These are phyloP conservation scores for Spatulosminthurus flaviceps DNA, from an alignment of 2,888 invertebrate species.

Conservation along the genomic window DNA sequence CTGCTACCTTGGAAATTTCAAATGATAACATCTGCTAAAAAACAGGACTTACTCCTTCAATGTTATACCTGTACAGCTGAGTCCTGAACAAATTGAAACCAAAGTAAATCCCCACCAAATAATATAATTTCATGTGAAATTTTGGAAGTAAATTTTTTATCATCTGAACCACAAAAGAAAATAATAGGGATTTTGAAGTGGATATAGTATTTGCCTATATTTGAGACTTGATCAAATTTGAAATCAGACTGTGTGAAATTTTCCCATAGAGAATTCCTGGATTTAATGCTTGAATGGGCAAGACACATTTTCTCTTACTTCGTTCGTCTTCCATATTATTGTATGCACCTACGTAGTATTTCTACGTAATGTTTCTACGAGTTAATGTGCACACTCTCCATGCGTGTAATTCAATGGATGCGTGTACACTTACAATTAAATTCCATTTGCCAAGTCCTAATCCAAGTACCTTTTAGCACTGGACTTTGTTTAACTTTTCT, in stretches of 20 bases:
- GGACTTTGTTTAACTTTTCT: background rate
- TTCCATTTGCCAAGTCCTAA: background rate
- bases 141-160: background rate
- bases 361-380: too few species aligned
- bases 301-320: background rate
- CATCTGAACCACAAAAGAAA: background rate
- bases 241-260: conserved; percentile 52
- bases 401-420: background rate
- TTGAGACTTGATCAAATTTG: conserved; percentile 48
- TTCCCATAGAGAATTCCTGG: conserved; percentile 39
- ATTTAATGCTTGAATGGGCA: conserved; percentile 18
- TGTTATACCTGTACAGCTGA: too few species aligned
- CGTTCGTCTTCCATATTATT: too few species aligned
- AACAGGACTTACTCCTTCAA: too few species aligned
- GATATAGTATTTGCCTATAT: background rate
- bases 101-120: too few species aligned
- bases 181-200: background rate
- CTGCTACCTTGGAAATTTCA: too few species aligned
- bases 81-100: too few species aligned
- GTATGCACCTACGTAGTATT: background rate
- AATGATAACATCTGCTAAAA: too few species aligned
- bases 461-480: conserved; percentile 8
- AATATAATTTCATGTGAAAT: background rate
- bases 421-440: conserved; percentile 14
- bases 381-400: too few species aligned